Evolutionary conservation across 2,797 vertebrate species (phyloP).

Genomic region (Heliangelus exortis): DNA sequence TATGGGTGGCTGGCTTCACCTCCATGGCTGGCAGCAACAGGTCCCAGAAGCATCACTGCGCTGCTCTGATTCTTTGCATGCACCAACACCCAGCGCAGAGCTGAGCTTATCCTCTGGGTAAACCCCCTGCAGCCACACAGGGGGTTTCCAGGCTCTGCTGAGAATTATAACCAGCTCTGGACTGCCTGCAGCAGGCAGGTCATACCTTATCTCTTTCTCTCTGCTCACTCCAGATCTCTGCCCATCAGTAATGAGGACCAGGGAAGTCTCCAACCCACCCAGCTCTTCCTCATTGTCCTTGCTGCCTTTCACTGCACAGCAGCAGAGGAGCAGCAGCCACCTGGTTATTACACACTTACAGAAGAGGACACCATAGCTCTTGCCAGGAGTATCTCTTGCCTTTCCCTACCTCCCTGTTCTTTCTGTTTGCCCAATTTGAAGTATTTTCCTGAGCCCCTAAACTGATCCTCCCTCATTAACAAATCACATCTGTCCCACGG

Average conservation of each 20-base stretch:
- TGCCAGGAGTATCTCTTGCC: not conserved
- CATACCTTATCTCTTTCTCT: not conserved
- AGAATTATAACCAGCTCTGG: not conserved
- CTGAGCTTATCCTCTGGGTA: not conserved
- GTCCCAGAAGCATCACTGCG: not conserved
- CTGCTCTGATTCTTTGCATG: not conserved
- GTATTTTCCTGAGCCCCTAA: not conserved
- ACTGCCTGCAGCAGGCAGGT: not conserved
- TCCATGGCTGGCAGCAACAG: rapidly evolving
- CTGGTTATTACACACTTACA: not conserved
- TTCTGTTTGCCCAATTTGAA: not conserved
- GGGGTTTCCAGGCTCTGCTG: not conserved
- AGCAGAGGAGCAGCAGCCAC: not conserved
- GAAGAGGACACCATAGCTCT: not conserved
- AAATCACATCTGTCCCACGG: not conserved
- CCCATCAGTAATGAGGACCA: not conserved
- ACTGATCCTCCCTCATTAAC: not conserved
- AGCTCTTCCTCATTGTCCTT: not conserved
- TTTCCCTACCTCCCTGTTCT: not conserved
- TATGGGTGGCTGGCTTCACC: rapidly evolving
- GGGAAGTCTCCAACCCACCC: not conserved
- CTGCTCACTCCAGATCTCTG: not conserved
- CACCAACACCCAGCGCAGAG: not conserved
- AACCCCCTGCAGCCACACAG: not conserved
- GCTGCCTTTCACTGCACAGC: not conserved